Conservation (phyloP, 2,888 invertebrate genomes). For the Sarcophaga carnaria region DNA sequence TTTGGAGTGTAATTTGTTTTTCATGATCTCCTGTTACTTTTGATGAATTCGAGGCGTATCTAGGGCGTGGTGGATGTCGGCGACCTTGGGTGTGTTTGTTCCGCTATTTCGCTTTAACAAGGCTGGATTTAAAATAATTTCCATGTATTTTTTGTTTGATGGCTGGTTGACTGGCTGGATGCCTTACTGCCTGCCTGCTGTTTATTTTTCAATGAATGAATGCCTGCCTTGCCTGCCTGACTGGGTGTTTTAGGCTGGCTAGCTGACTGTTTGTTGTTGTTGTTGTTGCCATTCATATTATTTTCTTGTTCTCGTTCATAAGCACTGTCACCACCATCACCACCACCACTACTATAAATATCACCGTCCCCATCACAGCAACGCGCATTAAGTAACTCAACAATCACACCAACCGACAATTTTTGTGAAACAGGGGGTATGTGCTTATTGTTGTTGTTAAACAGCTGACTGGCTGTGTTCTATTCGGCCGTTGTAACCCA, state of each 20-base stretch:
- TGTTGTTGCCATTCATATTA: neutral
- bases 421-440: constrained; percentile 55
- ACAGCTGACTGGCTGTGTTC: constrained; percentile 60
- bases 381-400: neutral
- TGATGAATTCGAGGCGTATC: constrained; percentile 82
- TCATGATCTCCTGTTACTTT: constrained; percentile 78
- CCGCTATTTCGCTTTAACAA: constrained; percentile 71
- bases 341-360: neutral
- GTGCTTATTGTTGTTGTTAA: constrained; percentile 51
- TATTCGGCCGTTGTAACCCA: constrained; percentile 24
- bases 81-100: constrained; percentile 77
- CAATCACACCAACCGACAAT: constrained; percentile 44
- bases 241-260: constrained; percentile 56
- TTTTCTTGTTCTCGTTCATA: constrained; percentile 50
- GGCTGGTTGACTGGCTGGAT: constrained; percentile 68
- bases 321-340: constrained; percentile 45
- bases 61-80: constrained; percentile 82
- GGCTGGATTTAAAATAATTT: constrained; percentile 66
- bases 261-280: neutral
- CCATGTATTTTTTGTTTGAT: constrained; percentile 36
- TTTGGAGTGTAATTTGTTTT: constrained; percentile 9
- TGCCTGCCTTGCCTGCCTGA: constrained; percentile 14
- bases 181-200: constrained; percentile 41
- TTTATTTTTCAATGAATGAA: neutral
- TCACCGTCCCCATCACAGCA: too few relatives aligned